These are phyloP conservation scores for Montipora capitata DNA, from an alignment of 92 coral and sea anemone genomes.

Conservation along the genomic window DNA sequence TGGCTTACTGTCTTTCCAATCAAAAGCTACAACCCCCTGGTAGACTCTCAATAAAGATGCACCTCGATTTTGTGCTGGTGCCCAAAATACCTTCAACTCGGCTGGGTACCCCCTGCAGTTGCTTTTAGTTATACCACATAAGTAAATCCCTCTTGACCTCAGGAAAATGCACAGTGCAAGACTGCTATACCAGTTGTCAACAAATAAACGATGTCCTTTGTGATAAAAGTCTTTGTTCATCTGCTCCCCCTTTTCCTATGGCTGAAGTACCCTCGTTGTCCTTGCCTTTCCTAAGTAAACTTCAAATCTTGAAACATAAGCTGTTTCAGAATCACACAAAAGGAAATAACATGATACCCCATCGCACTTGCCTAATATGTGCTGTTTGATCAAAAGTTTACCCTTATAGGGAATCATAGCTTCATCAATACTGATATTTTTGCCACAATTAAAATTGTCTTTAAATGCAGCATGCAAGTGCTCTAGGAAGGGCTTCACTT, in stretches of 20 bases:
- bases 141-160: constrained; percentile 55
- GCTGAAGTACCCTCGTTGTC: constrained; percentile 37
- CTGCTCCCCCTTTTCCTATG: constrained; percentile 49
- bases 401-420: constrained; percentile 72
- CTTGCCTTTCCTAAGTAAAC: constrained; percentile 61
- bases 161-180: constrained; percentile 49
- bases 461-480: constrained; percentile 36
- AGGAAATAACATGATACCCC: constrained; percentile 63
- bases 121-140: constrained; percentile 61
- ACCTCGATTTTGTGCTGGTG: constrained; percentile 47
- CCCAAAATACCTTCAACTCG: constrained; percentile 38
- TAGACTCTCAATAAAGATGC: constrained; percentile 31
- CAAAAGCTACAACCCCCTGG: constrained; percentile 50
- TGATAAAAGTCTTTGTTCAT: constrained; percentile 38
- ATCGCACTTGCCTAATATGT: constrained; percentile 58
- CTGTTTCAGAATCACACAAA: constrained; percentile 51
- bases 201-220: constrained; percentile 43
- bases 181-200: constrained; percentile 74
- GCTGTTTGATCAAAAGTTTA: constrained; percentile 49
- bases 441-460: constrained; percentile 51
- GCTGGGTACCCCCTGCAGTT: constrained; percentile 49
- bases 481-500: constrained; percentile 44
- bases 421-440: constrained; percentile 58
- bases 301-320: constrained; percentile 37
- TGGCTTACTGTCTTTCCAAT: constrained; percentile 74